Percentiles rank a stretch among this genome's conserved stretches.
Conservation (phyloP, 2,888 invertebrate genomes). For the Drosophila picticornis region DNA sequence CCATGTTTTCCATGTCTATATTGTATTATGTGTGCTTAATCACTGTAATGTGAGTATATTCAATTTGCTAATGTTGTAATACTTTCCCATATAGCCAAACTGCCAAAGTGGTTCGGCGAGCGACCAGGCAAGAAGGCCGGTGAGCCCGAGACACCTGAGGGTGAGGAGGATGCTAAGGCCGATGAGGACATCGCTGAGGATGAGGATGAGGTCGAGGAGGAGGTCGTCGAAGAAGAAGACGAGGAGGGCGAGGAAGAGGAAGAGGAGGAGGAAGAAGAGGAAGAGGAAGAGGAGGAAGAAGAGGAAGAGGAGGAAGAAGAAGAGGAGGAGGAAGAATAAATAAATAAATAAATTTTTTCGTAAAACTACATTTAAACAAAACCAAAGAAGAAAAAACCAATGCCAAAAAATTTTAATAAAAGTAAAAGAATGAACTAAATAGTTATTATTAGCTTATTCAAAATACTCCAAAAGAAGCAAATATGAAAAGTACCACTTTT, state of each 20-base stretch:
- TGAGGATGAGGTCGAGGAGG: slow-evolving; percentile 92
- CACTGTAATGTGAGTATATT: too few relatives aligned
- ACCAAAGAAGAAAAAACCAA: slow-evolving; percentile 70
- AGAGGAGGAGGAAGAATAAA: slow-evolving; percentile 75
- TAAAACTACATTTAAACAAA: slow-evolving; percentile 84
- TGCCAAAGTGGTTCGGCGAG: slow-evolving; percentile 98
- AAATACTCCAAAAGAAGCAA: slow-evolving; percentile 54
- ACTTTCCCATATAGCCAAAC: slow-evolving; percentile 88
- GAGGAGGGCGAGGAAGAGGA: slow-evolving; percentile 87
- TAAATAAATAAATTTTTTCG: slow-evolving; percentile 74
- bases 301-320: slow-evolving; percentile 84
- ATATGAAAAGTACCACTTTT: slow-evolving; percentile 59
- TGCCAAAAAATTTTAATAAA: slow-evolving; percentile 79
- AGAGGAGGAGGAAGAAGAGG: slow-evolving; percentile 86
- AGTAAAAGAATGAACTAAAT: slow-evolving; percentile 80
- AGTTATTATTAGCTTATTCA: slow-evolving; percentile 84
- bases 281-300: slow-evolving; percentile 85
- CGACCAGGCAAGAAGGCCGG: slow-evolving; percentile 96
- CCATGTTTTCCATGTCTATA: slow-evolving; percentile 48
- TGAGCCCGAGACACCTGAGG: slow-evolving; percentile 95
- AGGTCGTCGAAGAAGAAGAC: slow-evolving; percentile 91
- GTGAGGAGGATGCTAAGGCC: slow-evolving; percentile 94
- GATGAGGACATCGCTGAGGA: slow-evolving; percentile 90
- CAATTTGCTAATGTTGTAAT: slow-evolving; percentile 11
- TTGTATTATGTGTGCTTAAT: not conserved